phyloP scores from a whole-genome alignment of 2,888 invertebrate genomes.

The Colostygia pectinataria region DNA sequence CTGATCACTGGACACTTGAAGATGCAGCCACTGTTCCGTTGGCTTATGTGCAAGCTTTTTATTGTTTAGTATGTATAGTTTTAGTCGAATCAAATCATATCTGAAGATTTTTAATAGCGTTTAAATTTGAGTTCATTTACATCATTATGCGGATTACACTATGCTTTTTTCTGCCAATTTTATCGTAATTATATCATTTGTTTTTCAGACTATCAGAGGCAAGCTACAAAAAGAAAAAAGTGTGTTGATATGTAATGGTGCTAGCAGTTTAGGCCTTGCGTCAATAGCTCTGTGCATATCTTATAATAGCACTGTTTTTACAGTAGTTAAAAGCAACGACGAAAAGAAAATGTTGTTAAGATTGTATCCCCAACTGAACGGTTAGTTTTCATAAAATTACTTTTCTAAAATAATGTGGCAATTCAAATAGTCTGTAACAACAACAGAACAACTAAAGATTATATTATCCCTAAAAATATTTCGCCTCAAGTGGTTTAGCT shows the following conservation, averaged over 20 bases:
- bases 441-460: too few species aligned
- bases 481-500: too few species aligned
- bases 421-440: too few species aligned
- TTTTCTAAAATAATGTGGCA: too few species aligned
- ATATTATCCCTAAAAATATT: too few species aligned
- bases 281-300: constrained; percentile 50
- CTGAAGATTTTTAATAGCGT: too few species aligned
- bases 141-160: too few species aligned
- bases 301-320: constrained; percentile 46
- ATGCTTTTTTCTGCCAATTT: too few species aligned
- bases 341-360: constrained; percentile 49
- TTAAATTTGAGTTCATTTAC: too few species aligned
- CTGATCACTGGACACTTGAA: constrained; percentile 84
- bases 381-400: constrained; percentile 25
- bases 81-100: too few species aligned
- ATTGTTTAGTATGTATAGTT: constrained; percentile 37
- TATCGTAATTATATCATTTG: too few species aligned
- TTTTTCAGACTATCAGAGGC: constrained; percentile 39
- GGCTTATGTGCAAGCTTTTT: constrained; percentile 81
- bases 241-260: constrained; percentile 51
- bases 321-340: constrained; percentile 45
- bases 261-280: constrained; percentile 51
- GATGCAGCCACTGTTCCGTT: constrained; percentile 88
- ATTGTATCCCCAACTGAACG: constrained; percentile 51
- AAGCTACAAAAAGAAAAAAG: constrained; percentile 29